Percentiles rank a stretch among this genome's conserved stretches.
These are phyloP conservation scores for Cryptotermes secundus DNA, from an alignment of 1,140 invertebrate species.

Conservation along the genomic window DNA sequence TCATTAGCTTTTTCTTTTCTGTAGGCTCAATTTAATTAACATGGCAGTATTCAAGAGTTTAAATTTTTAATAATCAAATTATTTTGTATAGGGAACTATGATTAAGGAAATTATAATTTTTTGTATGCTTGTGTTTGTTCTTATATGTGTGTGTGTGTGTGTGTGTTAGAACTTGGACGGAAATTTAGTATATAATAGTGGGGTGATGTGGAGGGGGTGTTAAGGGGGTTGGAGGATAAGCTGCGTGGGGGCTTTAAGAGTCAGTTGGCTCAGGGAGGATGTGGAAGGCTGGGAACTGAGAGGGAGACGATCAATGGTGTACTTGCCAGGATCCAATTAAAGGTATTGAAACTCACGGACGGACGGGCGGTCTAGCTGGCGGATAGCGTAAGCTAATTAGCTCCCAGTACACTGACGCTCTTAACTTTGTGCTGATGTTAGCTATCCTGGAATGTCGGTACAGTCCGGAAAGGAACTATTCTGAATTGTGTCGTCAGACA, in stretches of 20 bases:
- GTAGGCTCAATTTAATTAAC: slow-evolving; percentile 36
- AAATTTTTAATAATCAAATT: slow-evolving; percentile 37
- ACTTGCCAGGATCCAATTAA: slow-evolving; percentile 31
- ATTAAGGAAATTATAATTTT: slow-evolving; percentile 36
- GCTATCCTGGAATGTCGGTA: slow-evolving; percentile 24
- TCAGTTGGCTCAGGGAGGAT: neutral
- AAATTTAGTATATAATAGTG: slow-evolving; percentile 29
- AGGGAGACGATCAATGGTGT: slow-evolving; percentile 26
- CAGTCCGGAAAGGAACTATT: neutral
- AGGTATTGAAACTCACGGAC: slow-evolving; percentile 27
- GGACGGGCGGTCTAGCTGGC: neutral
- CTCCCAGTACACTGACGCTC: neutral
- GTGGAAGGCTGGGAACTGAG: neutral
- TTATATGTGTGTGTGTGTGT: slow-evolving; percentile 3
- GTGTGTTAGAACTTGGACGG: slow-evolving; percentile 19
- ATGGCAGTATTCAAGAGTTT: slow-evolving; percentile 36
- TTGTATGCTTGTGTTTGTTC: slow-evolving; percentile 21
- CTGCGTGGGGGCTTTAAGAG: slow-evolving; percentile 9
- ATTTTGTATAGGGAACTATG: slow-evolving; percentile 36
- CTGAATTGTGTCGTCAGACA: too few species aligned
- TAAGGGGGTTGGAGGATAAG: neutral
- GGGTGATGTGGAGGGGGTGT: neutral
- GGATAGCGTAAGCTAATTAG: slow-evolving; percentile 21
- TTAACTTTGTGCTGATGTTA: slow-evolving; percentile 17
- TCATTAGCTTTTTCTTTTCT: slow-evolving; percentile 35